phyloP scores from a whole-genome alignment of 2,113 vertebrate species.

The Nycticebus coucang region DNA sequence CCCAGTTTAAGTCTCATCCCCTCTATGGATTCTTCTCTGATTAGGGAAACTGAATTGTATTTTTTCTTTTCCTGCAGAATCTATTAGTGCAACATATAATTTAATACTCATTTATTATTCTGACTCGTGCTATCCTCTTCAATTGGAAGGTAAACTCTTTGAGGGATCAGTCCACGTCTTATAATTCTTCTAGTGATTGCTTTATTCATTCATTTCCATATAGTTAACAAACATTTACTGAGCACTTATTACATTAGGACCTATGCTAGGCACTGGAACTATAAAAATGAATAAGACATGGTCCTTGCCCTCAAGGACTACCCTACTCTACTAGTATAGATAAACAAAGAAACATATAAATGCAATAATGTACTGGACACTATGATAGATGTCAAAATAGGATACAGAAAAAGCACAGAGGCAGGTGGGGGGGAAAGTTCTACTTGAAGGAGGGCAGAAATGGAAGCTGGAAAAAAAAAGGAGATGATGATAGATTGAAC shows the following conservation, averaged over 20 bases:
- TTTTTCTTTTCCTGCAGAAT: background rate
- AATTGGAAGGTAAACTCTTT: background rate
- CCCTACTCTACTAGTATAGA: background rate
- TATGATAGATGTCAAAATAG: background rate
- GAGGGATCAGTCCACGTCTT: background rate
- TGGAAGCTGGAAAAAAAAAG: background rate
- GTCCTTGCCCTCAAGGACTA: background rate
- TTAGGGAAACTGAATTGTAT: background rate
- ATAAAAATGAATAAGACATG: background rate
- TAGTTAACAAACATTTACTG: constrained; percentile 15
- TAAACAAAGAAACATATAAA: background rate
- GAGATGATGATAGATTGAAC: constrained; percentile 3
- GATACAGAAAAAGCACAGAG: background rate
- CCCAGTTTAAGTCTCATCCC: background rate
- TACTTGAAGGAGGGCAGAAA: background rate
- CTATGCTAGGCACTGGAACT: background rate
- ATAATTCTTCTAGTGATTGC: background rate
- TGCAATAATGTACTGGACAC: background rate
- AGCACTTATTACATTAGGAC: background rate
- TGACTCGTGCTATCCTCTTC: background rate
- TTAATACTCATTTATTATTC: constrained; percentile 8
- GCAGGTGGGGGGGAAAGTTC: background rate
- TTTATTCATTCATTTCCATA: constrained; percentile 21
- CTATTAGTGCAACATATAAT: background rate
- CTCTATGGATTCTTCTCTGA: background rate